These are phyloP conservation scores for Myotis lucifugus DNA, from an alignment of 2,113 vertebrate genomes.

Conservation along the genomic window DNA sequence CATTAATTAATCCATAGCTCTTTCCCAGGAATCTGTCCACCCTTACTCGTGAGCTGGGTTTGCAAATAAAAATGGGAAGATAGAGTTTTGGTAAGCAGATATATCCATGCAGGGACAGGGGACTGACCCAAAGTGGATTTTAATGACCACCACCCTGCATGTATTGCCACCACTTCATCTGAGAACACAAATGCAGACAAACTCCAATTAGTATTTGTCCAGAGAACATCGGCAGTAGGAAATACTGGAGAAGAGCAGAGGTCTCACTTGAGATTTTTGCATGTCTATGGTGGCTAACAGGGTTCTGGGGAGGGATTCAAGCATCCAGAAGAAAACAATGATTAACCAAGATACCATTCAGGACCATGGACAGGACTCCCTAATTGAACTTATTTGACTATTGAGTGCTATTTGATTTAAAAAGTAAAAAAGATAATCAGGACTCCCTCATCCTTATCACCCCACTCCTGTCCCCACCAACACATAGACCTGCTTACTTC, in stretches of 20 bases:
- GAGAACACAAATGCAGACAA: background rate
- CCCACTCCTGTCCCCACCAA: background rate
- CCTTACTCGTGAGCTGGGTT: conserved; percentile 32
- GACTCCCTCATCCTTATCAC: background rate
- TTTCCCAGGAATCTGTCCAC: conserved; percentile 60
- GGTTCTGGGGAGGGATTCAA: background rate
- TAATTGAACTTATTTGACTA: background rate
- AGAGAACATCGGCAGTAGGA: background rate
- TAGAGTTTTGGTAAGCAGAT: background rate
- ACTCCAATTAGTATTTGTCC: background rate
- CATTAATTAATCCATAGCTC: conserved; percentile 72
- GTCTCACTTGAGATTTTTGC: background rate
- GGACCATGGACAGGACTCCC: background rate
- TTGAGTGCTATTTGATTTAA: background rate
- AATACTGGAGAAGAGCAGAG: background rate
- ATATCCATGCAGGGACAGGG: background rate
- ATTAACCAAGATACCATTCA: background rate
- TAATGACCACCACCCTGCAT: background rate
- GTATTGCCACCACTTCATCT: background rate
- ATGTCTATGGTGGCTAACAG: too few relatives aligned
- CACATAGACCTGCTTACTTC: background rate
- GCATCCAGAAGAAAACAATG: background rate
- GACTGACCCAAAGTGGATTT: background rate
- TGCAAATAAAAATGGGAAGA: background rate
- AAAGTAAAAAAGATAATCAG: background rate